Evolutionary conservation across 1,140 invertebrate species (phyloP).

Genomic region (Drosophila santomea): DNA sequence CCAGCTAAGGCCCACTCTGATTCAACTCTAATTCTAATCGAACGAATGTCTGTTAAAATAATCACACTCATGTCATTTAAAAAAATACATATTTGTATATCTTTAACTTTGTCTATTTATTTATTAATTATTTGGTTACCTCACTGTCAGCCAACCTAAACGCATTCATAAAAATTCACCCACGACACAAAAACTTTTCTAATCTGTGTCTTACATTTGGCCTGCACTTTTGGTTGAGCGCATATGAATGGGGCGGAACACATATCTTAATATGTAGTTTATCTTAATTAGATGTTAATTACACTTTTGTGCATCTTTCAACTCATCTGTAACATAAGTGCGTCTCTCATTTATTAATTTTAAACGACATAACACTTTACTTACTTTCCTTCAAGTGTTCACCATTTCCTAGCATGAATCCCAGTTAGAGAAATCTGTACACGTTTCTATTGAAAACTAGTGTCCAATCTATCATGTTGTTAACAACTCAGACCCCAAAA

Average conservation of each 20-base stretch:
- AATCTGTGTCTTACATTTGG: constrained; percentile 22
- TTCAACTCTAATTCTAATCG: constrained; percentile 63
- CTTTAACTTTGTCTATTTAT: constrained; percentile 66
- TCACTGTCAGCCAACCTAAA: constrained; percentile 34
- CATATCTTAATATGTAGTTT: constrained; percentile 1
- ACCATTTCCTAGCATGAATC: background rate
- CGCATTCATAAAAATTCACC: constrained; percentile 3
- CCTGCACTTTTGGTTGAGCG: constrained; percentile 11
- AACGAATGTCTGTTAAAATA: constrained; percentile 74
- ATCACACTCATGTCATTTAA: constrained; percentile 72
- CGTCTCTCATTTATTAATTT: background rate
- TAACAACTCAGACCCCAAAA: constrained; percentile 3
- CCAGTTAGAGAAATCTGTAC: background rate
- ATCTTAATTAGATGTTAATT: background rate
- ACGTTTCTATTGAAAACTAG: too few species aligned
- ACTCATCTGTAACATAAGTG: background rate
- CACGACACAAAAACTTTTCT: constrained; percentile 9
- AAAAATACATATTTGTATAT: constrained; percentile 74
- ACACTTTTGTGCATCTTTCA: background rate
- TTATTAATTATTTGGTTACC: constrained; percentile 61
- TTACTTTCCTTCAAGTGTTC: background rate
- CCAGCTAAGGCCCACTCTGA: constrained; percentile 36
- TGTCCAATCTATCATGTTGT: background rate
- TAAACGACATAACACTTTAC: background rate
- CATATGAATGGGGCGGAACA: constrained; percentile 13